Conservation (phyloP, 2,797 vertebrate species). For the Mormyrops boulengeri region DNA sequence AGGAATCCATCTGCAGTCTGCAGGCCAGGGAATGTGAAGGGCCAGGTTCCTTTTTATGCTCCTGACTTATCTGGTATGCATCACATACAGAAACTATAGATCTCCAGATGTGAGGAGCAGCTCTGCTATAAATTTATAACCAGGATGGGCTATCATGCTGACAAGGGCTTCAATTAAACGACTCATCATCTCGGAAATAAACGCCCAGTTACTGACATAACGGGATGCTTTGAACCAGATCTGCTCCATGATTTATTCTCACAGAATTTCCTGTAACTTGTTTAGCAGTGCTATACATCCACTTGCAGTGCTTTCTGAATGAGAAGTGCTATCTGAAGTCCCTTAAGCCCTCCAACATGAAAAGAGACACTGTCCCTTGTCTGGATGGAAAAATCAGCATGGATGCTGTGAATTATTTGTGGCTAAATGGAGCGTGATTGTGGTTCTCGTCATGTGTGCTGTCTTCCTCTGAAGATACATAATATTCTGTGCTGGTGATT, state of each 20-base stretch:
- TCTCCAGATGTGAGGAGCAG: neutral
- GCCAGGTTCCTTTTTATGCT: neutral
- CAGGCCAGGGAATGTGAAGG: neutral
- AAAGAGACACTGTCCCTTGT: neutral
- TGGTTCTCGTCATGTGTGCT: neutral
- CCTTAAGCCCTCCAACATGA: neutral
- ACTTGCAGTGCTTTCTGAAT: neutral
- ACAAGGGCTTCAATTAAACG: neutral
- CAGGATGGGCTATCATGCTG: neutral
- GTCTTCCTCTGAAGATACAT: neutral
- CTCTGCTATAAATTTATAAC: neutral
- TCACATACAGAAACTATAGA: neutral
- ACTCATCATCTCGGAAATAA: neutral
- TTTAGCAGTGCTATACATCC: neutral
- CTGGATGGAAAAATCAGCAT: neutral
- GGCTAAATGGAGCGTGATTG: neutral
- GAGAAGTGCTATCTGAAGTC: neutral
- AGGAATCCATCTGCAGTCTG: neutral
- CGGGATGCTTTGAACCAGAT: neutral
- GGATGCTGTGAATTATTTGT: neutral
- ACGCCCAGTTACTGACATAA: neutral
- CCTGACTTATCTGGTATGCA: neutral
- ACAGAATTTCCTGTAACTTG: neutral
- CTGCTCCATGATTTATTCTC: neutral
- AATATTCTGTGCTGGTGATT: neutral